Conservation (phyloP, 2,113 vertebrate genomes). For the Eulemur rufifrons region DNA sequence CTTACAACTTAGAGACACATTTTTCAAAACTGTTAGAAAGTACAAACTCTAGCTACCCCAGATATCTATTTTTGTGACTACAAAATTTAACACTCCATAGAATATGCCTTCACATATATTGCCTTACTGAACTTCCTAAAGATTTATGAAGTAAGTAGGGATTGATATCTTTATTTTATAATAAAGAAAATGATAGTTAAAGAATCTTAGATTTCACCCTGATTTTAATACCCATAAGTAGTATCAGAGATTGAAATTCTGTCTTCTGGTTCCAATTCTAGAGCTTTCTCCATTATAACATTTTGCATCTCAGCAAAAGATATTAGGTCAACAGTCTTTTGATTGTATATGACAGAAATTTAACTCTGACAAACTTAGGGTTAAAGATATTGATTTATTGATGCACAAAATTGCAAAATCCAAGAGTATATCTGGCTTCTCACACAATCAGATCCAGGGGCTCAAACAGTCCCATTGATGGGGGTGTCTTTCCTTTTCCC, state of each 20-base stretch:
- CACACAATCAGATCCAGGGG: not conserved
- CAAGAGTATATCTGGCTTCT: not conserved
- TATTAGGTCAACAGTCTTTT: not conserved
- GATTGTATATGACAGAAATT: not conserved
- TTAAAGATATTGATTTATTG: not conserved
- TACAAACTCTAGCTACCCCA: not conserved
- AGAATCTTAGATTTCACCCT: not conserved
- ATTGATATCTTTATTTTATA: not conserved
- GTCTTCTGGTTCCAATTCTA: not conserved
- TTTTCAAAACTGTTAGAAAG: not conserved
- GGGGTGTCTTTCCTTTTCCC: accelerated
- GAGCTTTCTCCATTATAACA: not conserved
- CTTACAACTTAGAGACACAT: not conserved
- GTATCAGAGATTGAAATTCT: not conserved
- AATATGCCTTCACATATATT: accelerated
- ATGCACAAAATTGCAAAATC: not conserved
- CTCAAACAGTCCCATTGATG: not conserved
- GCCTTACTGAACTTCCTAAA: not conserved
- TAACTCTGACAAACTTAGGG: not conserved
- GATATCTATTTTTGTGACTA: not conserved
- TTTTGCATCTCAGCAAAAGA: not conserved
- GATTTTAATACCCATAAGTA: not conserved
- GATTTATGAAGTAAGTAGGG: not conserved
- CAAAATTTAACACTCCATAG: not conserved
- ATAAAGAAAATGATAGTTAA: not conserved